Evolutionary conservation across 2,113 vertebrate genomes (phyloP), one percentile per base, ranked within the genome.

Genomic region (Hemiprocne comata): DNA sequence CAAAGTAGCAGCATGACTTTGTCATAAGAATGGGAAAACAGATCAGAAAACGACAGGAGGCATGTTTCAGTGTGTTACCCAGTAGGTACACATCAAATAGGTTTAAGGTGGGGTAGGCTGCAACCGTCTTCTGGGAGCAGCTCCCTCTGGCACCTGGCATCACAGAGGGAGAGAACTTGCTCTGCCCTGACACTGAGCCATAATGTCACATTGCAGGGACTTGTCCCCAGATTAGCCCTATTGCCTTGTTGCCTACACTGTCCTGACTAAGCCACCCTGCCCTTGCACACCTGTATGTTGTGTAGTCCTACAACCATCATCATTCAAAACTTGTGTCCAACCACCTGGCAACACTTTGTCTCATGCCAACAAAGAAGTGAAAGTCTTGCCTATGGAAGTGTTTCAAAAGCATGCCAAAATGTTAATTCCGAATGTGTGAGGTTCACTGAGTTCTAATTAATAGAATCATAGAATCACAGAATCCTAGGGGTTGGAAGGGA

Each of bases 201-300:
- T 3, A 42, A 9, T 1, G 13, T 33, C 34, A 23, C 18, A 17
- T 7, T 44, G 33, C 50, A 38, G 50, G 44, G 18, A 71, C 10
- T 65, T 34, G 9, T n/a, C 50, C 29, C n/a, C 46, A 40, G 3
- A 33, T 65, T 14, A 82, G 18, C 19, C 21, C 18, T 28, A 5
- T 7, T 31, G 23, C 25, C 51, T 1, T 28, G 5, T 7, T 31
- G 23, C 25, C 51, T 1, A 1, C 36, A 18, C 48, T 57, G 54
- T 9, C 50, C 48, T 57, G 70, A 21, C 33, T 13, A 11, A 70
- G 36, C 20, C 42, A 74, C 5, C 4, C 18, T 62, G 33, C 17
- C n/a, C 62, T 74, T 11, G 1, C 20, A 65, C 2, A 4, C 20
- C 8, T 0, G 0, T 23, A 26, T 8, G 19, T 44, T 1, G 0